Evolutionary conservation across 1,140 invertebrate species (phyloP).

Genomic region (Diachasmimorpha longicaudata): DNA sequence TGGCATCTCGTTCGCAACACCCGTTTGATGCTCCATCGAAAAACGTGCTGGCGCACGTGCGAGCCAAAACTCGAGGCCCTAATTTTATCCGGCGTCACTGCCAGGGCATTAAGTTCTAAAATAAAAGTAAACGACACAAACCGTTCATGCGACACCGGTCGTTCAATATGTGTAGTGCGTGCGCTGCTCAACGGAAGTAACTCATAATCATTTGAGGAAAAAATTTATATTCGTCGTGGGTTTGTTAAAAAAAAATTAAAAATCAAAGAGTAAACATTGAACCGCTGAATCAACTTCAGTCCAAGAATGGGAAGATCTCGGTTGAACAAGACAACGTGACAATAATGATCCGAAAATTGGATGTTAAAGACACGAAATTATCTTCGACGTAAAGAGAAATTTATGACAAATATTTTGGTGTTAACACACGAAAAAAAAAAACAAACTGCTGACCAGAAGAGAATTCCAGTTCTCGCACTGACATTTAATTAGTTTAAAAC

Average conservation of each 20-base stretch:
- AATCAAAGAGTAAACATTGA: not conserved
- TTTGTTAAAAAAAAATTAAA: not conserved
- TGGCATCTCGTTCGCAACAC: not conserved
- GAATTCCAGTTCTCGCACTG: too few species aligned
- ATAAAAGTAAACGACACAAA: slow-evolving; percentile 13
- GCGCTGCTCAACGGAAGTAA: slow-evolving; percentile 12
- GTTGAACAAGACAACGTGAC: too few species aligned
- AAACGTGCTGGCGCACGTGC: slow-evolving; percentile 16
- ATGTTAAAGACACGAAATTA: too few species aligned
- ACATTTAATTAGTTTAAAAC: too few species aligned
- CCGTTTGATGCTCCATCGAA: slow-evolving; percentile 14
- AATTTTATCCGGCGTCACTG: slow-evolving; percentile 21
- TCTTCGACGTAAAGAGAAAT: too few species aligned
- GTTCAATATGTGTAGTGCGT: slow-evolving; percentile 5
- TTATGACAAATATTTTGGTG: too few species aligned
- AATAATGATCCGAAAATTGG: too few species aligned
- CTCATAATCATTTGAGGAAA: not conserved
- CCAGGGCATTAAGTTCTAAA: slow-evolving; percentile 12
- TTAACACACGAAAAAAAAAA: too few species aligned
- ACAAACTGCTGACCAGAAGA: too few species aligned
- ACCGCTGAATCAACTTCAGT: not conserved
- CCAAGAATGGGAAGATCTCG: too few species aligned
- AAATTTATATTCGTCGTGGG: not conserved
- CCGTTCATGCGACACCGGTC: slow-evolving; percentile 23
- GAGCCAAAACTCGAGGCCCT: not conserved